Conservation (phyloP, 2,797 vertebrate species). For the Carcharodon carcharias region DNA sequence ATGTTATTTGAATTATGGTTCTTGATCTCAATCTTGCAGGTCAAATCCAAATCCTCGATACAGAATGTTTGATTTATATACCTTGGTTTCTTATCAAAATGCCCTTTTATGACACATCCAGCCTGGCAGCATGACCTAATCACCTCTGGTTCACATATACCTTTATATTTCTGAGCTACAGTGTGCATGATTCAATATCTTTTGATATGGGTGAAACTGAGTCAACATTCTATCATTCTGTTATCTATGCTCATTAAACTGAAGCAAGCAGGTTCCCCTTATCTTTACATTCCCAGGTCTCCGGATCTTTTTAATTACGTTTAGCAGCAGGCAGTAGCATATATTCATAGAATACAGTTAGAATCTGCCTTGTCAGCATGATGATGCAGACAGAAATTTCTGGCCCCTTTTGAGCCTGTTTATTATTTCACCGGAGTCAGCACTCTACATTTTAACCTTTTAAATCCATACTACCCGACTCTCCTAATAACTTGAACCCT, state of each 20-base stretch:
- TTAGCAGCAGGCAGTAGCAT: neutral
- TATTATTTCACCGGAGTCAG: neutral
- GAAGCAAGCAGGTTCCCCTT: neutral
- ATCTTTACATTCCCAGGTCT: neutral
- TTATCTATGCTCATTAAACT: neutral
- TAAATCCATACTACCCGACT: neutral
- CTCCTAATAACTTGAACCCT: neutral
- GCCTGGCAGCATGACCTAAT: neutral
- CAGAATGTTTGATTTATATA: neutral
- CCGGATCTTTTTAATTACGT: neutral
- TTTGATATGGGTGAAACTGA: neutral
- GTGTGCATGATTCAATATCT: neutral
- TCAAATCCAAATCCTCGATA: neutral
- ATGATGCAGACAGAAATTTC: neutral
- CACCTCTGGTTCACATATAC: neutral
- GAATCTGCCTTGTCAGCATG: neutral
- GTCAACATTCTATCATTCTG: neutral
- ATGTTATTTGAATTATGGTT: neutral
- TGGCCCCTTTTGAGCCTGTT: neutral
- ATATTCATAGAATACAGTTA: neutral
- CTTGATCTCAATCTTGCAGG: neutral
- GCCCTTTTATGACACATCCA: neutral
- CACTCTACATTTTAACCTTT: constrained; percentile 3
- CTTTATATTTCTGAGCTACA: neutral
- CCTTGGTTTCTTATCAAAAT: neutral